phyloP scores from a whole-genome alignment of 2,888 invertebrate species.

The Hermodice carunculata region DNA sequence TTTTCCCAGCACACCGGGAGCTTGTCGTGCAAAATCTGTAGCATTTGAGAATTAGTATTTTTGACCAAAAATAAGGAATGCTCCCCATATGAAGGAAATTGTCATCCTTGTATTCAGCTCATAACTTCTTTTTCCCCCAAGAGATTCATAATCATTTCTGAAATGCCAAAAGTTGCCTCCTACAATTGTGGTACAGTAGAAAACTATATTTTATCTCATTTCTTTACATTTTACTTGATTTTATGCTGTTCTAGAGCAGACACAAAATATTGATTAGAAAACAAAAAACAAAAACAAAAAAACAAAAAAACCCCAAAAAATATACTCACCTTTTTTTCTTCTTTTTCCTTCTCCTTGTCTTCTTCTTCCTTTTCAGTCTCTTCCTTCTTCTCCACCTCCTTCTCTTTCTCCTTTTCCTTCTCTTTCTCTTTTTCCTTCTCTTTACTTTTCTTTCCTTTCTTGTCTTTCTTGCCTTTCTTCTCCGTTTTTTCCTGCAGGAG shows the following conservation, averaged over 20 bases:
- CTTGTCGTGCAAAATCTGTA: too few relatives aligned
- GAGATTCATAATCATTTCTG: not conserved
- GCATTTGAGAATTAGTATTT: too few relatives aligned
- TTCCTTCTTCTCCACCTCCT: slow-evolving; percentile 46
- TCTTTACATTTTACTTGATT: too few relatives aligned
- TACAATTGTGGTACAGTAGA: too few relatives aligned
- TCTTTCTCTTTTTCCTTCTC: slow-evolving; percentile 42
- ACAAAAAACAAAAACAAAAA: too few relatives aligned
- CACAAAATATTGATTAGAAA: too few relatives aligned
- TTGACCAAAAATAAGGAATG: too few relatives aligned
- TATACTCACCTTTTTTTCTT: not conserved
- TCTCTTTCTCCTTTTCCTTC: slow-evolving; percentile 35
- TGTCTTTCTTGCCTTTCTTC: slow-evolving; percentile 53
- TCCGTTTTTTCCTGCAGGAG: slow-evolving; percentile 70
- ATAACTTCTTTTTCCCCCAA: not conserved
- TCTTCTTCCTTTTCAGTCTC: slow-evolving; percentile 70
- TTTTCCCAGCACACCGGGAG: too few relatives aligned
- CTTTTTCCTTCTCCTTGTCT: slow-evolving; percentile 77
- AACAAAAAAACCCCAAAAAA: not conserved
- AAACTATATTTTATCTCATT: too few relatives aligned
- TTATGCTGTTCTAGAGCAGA: too few relatives aligned
- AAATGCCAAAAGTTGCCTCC: too few relatives aligned
- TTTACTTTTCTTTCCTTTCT: slow-evolving; percentile 20
- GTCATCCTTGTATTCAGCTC: not conserved
- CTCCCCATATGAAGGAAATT: too few relatives aligned